phyloP scores from a whole-genome alignment of 2,797 vertebrate genomes.

The Peromyscus eremicus region DNA sequence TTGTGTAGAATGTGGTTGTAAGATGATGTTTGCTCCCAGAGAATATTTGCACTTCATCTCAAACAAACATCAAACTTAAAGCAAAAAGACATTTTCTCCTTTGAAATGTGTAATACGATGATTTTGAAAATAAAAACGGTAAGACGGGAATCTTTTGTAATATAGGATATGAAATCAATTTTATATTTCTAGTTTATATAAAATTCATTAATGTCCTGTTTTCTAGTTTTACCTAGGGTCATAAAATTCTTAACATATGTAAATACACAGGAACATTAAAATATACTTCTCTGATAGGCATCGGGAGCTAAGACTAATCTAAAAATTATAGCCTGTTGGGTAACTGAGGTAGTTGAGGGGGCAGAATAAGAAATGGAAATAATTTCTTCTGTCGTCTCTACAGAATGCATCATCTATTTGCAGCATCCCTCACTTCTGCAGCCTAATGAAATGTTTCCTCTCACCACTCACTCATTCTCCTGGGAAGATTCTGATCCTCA shows the following conservation, averaged over 20 bases:
- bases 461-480: too few relatives aligned
- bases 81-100: not conserved
- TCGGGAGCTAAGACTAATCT: not conserved
- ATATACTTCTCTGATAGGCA: not conserved
- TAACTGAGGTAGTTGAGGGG: not conserved
- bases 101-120: not conserved
- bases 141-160: not conserved
- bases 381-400: not conserved
- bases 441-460: not conserved
- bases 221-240: conserved; percentile 14
- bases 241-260: not conserved
- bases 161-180: not conserved
- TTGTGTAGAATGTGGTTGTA: not conserved
- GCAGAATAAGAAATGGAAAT: not conserved
- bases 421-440: fast-evolving
- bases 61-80: conserved; percentile 33
- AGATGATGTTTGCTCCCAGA: not conserved
- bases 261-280: conserved; percentile 10
- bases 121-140: conserved; percentile 25
- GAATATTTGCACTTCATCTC: not conserved
- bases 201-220: conserved; percentile 30
- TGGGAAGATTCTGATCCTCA: not conserved
- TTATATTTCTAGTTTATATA: conserved; percentile 16
- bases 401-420: not conserved
- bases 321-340: not conserved